A percentile compares a stretch with the other conserved stretches of the same genome.
These are phyloP conservation scores for Drosophila sp. DNA, from an alignment of 1,140 invertebrate species.

Conservation along the genomic window DNA sequence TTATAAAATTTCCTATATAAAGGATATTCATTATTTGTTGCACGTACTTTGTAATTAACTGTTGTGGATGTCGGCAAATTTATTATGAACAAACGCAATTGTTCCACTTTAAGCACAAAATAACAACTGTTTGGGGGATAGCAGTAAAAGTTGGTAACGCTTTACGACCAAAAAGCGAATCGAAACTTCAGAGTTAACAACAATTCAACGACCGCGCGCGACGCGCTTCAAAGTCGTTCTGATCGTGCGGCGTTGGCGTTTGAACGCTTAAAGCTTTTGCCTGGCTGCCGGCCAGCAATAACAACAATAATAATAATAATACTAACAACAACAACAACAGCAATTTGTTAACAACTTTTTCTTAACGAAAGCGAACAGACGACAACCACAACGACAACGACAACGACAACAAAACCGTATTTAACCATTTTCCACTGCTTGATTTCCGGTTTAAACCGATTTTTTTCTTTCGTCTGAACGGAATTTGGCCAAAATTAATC, in stretches of 20 bases:
- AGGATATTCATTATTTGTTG: conserved; percentile 4
- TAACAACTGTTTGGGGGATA: not conserved
- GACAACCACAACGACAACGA: conserved; percentile 18
- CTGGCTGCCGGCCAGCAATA: conserved; percentile 44
- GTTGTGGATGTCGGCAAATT: not conserved
- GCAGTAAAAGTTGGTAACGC: conserved; percentile 26
- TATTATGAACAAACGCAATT: conserved; percentile 1
- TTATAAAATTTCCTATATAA: too few relatives aligned
- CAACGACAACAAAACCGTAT: conserved; percentile 6
- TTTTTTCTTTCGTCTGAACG: conserved; percentile 29
- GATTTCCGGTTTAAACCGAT: conserved; percentile 77
- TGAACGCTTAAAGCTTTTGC: conserved; percentile 74
- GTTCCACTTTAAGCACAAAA: conserved; percentile 34
- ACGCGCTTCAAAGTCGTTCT: conserved; percentile 80
- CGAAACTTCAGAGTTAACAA: conserved; percentile 20
- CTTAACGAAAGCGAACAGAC: conserved; percentile 60
- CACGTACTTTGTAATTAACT: conserved; percentile 53
- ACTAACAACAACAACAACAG: conserved; percentile 23
- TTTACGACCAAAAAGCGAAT: not conserved
- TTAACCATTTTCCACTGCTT: conserved; percentile 33
- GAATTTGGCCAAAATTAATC: conserved; percentile 34
- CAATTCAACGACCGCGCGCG: conserved; percentile 71
- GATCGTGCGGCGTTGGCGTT: conserved; percentile 64
- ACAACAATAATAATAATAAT: conserved; percentile 24
- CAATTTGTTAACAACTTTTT: conserved; percentile 78